Conservation (phyloP, 2,113 vertebrate genomes). For the Chionis minor region DNA sequence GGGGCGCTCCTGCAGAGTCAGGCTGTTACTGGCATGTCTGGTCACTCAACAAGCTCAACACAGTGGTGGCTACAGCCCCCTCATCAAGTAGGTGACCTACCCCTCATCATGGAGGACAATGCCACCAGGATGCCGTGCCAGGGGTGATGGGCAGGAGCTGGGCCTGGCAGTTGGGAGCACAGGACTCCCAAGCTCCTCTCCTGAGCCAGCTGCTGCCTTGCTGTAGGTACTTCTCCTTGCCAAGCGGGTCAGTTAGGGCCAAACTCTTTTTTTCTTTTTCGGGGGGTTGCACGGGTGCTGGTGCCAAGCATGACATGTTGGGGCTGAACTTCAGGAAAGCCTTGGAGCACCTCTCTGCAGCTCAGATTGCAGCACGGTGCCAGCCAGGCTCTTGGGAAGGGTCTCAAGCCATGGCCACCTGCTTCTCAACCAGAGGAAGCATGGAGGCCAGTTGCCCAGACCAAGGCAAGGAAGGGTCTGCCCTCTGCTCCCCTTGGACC, state of each 20-base stretch:
- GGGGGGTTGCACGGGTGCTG: neutral
- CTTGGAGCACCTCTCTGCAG: neutral
- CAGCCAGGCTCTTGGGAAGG: neutral
- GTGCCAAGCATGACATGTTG: conserved; percentile 54
- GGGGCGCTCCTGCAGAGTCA: fast-evolving
- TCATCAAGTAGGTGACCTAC: neutral
- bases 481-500: neutral
- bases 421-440: neutral
- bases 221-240: conserved; percentile 27
- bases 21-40: neutral
- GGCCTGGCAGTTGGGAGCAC: neutral
- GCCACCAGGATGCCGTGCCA: neutral
- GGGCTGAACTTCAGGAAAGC: conserved; percentile 52
- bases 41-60: neutral
- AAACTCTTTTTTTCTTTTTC: neutral
- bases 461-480: neutral
- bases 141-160: neutral
- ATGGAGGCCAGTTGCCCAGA: neutral
- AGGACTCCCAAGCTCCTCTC: neutral
- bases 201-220: neutral
- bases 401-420: neutral
- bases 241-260: conserved; percentile 52
- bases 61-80: neutral
- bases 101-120: neutral
- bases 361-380: neutral